Conservation (phyloP, 2,113 vertebrate species). For the Cinclus mexicanus region DNA sequence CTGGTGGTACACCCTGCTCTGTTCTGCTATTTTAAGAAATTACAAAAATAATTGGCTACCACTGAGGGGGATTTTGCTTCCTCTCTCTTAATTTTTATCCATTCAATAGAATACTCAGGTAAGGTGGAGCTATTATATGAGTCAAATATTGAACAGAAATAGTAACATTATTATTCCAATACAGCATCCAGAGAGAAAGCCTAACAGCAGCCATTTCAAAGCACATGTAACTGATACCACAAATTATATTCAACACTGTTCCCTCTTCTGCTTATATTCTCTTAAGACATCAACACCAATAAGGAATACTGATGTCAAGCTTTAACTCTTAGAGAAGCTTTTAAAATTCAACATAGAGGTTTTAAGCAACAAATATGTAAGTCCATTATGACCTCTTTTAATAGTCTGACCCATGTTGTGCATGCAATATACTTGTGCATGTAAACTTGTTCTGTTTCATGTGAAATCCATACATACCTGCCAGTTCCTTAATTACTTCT, state of each 20-base stretch:
- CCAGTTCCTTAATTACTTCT: conserved; percentile 91
- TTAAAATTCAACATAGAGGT: not conserved
- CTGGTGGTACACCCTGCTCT: not conserved
- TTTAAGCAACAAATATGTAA: not conserved
- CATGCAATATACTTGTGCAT: not conserved
- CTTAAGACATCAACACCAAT: not conserved
- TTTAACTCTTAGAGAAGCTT: not conserved
- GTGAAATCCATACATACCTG: conserved; percentile 77
- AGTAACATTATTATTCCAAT: not conserved
- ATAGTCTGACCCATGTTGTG: not conserved
- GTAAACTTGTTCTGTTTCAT: not conserved
- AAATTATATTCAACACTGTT: not conserved
- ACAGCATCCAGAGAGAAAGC: not conserved
- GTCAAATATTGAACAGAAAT: not conserved
- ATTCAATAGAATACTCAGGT: fast-evolving
- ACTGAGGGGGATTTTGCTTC: not conserved
- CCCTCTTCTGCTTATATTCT: not conserved
- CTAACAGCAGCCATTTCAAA: not conserved
- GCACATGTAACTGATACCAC: not conserved
- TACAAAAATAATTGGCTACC: not conserved
- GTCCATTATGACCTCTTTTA: not conserved
- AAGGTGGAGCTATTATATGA: not conserved
- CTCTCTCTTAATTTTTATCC: not conserved
- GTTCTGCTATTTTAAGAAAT: not conserved
- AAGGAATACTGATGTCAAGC: not conserved